These are phyloP conservation scores for Coenobita brevimanus DNA, from an alignment of 1,140 invertebrate species.

Conservation along the genomic window DNA sequence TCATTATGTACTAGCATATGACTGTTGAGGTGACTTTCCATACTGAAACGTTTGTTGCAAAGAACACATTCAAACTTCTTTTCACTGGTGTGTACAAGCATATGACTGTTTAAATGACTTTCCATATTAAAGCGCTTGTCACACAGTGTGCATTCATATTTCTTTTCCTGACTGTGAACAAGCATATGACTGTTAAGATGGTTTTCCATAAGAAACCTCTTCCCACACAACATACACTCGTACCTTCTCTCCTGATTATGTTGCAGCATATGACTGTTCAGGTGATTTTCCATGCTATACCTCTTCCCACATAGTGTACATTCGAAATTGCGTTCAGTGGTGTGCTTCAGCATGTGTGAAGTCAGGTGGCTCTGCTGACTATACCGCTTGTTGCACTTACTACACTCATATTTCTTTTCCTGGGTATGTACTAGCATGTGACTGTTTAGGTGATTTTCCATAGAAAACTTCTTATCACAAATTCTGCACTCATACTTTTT, in stretches of 20 bases:
- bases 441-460: conserved; percentile 58
- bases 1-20: conserved; percentile 88
- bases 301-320: conserved; percentile 47
- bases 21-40: conserved; percentile 93
- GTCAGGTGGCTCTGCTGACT: conserved; percentile 46
- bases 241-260: conserved; percentile 74
- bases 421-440: conserved; percentile 50
- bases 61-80: conserved; percentile 84
- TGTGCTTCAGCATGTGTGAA: conserved; percentile 50
- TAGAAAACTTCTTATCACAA: conserved; percentile 55
- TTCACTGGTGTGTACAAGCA: conserved; percentile 51
- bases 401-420: conserved; percentile 51
- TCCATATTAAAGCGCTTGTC: conserved; percentile 53
- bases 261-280: conserved; percentile 50
- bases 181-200: conserved; percentile 56
- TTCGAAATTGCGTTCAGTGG: conserved; percentile 68
- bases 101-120: conserved; percentile 52
- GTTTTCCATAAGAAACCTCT: conserved; percentile 44
- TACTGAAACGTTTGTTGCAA: conserved; percentile 91
- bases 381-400: conserved; percentile 45
- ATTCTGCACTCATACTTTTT: conserved; percentile 50
- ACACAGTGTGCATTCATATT: conserved; percentile 51
- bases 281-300: conserved; percentile 44
- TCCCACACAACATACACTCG: conserved; percentile 42
- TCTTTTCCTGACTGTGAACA: conserved; percentile 54